Percentiles rank a stretch among this genome's conserved stretches.
Conservation (phyloP, 2,888 invertebrate species). For the Netelia virgata region DNA sequence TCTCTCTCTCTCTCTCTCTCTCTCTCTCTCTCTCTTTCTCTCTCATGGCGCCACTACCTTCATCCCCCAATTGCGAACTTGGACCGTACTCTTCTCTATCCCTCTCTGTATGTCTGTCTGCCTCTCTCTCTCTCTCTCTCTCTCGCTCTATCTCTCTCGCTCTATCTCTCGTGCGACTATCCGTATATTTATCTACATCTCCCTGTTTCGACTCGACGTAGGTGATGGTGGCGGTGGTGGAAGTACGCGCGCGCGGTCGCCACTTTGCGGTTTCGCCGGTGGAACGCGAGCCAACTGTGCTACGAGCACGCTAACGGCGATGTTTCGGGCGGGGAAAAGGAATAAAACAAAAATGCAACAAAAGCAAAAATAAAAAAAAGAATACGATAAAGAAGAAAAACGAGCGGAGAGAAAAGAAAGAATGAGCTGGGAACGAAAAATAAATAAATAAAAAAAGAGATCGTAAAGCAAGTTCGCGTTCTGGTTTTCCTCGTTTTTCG, state of each 20-base stretch:
- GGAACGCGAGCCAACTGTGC: constrained; percentile 59
- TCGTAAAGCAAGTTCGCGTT: not conserved
- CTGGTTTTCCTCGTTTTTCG: constrained; percentile 1
- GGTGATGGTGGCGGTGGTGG: constrained; percentile 2
- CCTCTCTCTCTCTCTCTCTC: constrained; percentile 24
- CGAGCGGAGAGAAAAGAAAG: not conserved
- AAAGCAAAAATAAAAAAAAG: constrained; percentile 22
- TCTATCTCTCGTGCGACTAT: not conserved
- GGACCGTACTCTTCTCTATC: constrained; percentile 49
- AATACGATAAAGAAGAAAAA: constrained; percentile 6
- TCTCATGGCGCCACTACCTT: constrained; percentile 35
- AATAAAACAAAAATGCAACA: constrained; percentile 13
- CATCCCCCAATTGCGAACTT: constrained; percentile 63
- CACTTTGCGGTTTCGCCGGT: constrained; percentile 61
- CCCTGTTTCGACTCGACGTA: constrained; percentile 23
- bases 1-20: constrained; percentile 2
- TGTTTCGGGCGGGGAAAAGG: not conserved
- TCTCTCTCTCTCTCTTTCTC: too few relatives aligned
- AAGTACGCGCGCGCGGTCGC: constrained; percentile 41
- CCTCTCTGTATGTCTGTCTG: not conserved
- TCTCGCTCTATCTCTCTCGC: not conserved
- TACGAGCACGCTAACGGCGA: constrained; percentile 38
- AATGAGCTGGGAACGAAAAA: too few relatives aligned
- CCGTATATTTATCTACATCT: not conserved
- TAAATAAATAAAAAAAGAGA: constrained; percentile 4